phyloP scores from a whole-genome alignment of 2,888 invertebrate species.

The Euspilapteryx auroguttella region DNA sequence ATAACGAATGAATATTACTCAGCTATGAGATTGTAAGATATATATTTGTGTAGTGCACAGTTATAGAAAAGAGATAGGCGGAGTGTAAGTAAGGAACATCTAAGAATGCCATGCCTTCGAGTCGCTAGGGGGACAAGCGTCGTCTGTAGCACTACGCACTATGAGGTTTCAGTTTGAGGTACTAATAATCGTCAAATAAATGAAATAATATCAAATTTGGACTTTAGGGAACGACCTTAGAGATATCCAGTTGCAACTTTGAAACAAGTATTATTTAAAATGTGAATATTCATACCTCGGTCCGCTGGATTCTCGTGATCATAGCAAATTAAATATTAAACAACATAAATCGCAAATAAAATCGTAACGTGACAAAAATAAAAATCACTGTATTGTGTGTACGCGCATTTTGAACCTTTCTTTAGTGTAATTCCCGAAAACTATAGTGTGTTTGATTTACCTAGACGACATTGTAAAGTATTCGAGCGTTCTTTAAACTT shows the following conservation, averaged over 20 bases:
- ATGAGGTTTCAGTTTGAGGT: not conserved
- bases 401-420: no score
- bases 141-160: not conserved
- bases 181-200: not conserved
- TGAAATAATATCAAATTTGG: not conserved
- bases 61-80: slow-evolving; percentile 18
- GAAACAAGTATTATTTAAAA: no score
- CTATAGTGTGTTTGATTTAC: no score
- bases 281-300: no score
- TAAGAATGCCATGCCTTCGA: slow-evolving; percentile 40
- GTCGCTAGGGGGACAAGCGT: slow-evolving; percentile 23
- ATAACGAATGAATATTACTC: no score
- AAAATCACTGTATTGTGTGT: no score
- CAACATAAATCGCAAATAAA: slow-evolving; percentile 36
- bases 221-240: not conserved
- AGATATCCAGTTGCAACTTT: not conserved
- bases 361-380: slow-evolving; percentile 24
- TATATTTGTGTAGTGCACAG: not conserved
- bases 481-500: no score
- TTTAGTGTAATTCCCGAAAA: no score
- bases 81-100: slow-evolving; percentile 24
- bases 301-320: slow-evolving; percentile 13
- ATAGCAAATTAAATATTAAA: slow-evolving; percentile 27
- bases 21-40: no score
- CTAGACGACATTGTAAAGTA: no score